Evolutionary conservation across 2,797 vertebrate genomes (phyloP), one percentile per base, ranked within the genome.

Genomic region (Falco berigora): DNA sequence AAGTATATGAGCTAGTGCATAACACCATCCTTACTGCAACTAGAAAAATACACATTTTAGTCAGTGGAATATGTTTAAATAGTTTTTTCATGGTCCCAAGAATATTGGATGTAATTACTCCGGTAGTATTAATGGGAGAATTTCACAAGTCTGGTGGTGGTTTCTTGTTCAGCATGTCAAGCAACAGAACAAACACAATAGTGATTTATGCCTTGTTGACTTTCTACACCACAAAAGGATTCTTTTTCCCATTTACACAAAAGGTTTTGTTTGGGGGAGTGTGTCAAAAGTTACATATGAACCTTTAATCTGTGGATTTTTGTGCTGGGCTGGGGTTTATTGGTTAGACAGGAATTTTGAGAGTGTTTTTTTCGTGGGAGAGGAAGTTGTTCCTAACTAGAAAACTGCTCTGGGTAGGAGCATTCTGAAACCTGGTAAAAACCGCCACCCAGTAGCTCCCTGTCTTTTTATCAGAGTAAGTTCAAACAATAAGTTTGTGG

Each of bases 181-280:
- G 88, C 87, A 90, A 64, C 53, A 95, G 86, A 96, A 83, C 90
- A 95, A 96, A 92, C 72, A 91, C 91, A 93, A 86, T 56, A 82
- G 63, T 96, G 89, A 95, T 97, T 95, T 95, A 96, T 95, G 91
- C 42, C 59, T 69, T 94, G 88, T 95, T 97, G 88, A 96, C 96
- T 96, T 96, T 95, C 69, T 83, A 34, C 68, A 62, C 80, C 58
- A 88, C 88, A 89, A 95, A 96, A 91, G 80, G 71, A 80, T 91
- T 93, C 78, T 86, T 96, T 87, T 91, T 67, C 47, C 34, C 30
- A 1, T 83, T 83, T 75, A 88, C 81, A 95, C 81, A 94, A 93
- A 96, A 96, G 62, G 56, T 83, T 97, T 94, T 21, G 3, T 88
- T 92, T 72, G 40, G 55, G 30, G 21, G 76, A 91, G 82, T 61